Evolutionary conservation across 2,888 invertebrate genomes (phyloP), one percentile per base, ranked within the genome.

Genomic region (Stratiomys singularior): DNA sequence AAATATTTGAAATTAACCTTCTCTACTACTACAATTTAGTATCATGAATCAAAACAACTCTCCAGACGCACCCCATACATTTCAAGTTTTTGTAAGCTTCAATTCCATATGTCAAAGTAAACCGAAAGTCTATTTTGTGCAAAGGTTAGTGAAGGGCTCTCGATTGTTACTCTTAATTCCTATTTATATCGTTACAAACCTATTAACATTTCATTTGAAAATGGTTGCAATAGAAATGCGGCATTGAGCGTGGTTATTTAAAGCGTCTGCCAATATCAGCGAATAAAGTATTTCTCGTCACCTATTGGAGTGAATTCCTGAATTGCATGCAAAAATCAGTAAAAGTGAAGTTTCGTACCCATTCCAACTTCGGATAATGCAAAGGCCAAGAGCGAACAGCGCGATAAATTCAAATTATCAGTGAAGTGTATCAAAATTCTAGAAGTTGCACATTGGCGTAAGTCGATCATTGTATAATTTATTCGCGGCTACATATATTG

Each of bases 141-240:
- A 74, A 74, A 74, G 60, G 56, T 56, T 56, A 30, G 56, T 74
- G 74, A 74, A 60, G 60, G 60, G 74, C 28, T 58, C 28, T 18
- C 58, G 13, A 60, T 37, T 37, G 37, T 9, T 37, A 9, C 9
- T 37, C 37, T 3, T 37, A 37, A 27, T 64, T 64, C 28, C 11
- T 30, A 37, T 66, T 66, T 66, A 30, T 66, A 66, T 37, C 66
- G 66, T 66, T 66, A 66, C 11, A 5, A 37, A n/a, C 18, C 11
- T 5, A 37, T 9, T 11, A 37, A 18, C 11, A 2, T 18, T 37
- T 4, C 37, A 5, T 13, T n/a, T 66, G 15, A 15, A 66, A 66
- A 30, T 66, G 37, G 66, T 66, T 37, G 37, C 13, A 30, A 15
- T 15, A 3, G 37, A 7, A n/a, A 18, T 18, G 2, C 15, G n/a